Conservation (phyloP, 30 jellyfish, hydroid and myxozoan genomes). For the Turritopsis rubra region DNA sequence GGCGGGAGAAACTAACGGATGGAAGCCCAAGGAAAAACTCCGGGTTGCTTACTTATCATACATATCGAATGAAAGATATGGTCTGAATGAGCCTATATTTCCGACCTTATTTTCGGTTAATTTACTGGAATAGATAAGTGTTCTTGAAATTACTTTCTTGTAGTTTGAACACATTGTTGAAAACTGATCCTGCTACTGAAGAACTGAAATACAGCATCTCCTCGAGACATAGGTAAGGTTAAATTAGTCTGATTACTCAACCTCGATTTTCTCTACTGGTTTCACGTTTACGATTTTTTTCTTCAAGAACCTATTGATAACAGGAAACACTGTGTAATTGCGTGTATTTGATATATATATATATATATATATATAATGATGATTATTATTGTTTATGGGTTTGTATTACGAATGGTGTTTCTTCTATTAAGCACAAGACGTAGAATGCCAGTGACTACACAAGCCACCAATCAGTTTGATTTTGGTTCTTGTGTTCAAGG, state of each 20-base stretch:
- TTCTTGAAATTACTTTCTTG: not conserved
- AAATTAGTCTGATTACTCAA: not conserved
- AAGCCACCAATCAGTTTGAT: constrained; percentile 69
- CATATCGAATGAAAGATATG: too few relatives aligned
- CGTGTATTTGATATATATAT: too few relatives aligned
- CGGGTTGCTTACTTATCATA: too few relatives aligned
- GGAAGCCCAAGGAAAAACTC: too few relatives aligned
- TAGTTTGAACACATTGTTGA: constrained; percentile 61
- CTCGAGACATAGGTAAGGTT: constrained; percentile 61
- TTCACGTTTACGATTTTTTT: too few relatives aligned
- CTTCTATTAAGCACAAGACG: constrained; percentile 60
- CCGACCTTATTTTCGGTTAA: not conserved
- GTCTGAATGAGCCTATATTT: too few relatives aligned
- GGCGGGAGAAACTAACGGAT: too few relatives aligned
- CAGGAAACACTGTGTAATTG: too few relatives aligned
- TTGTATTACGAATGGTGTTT: too few relatives aligned
- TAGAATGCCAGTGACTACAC: constrained; percentile 84
- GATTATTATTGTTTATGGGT: too few relatives aligned
- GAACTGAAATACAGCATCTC: constrained; percentile 62
- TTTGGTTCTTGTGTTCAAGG: constrained; percentile 71
- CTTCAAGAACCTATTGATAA: too few relatives aligned
- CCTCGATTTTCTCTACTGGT: not conserved
- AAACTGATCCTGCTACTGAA: constrained; percentile 57
- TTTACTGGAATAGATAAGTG: not conserved
- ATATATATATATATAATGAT: too few relatives aligned